These are phyloP conservation scores for Pristionchus maxplancki DNA, from an alignment of 2,888 invertebrate species.

Conservation along the genomic window DNA sequence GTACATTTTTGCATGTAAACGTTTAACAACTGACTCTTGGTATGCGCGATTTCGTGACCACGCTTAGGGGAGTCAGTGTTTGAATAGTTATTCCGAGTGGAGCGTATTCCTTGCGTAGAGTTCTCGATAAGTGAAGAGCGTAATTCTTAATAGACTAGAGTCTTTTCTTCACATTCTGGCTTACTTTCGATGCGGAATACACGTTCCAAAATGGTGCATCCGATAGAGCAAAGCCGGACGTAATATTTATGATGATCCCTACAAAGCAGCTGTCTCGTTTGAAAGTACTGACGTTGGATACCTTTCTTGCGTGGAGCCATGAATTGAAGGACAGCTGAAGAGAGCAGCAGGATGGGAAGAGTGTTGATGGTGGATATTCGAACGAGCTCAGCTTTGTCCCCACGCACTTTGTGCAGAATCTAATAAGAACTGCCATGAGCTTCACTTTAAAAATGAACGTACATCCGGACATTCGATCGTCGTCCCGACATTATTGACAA, in stretches of 20 bases:
- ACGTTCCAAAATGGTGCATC: conserved; percentile 3
- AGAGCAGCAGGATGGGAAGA: conserved; percentile 1
- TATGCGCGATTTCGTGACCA: neutral
- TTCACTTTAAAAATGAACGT: neutral
- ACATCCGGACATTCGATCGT: neutral
- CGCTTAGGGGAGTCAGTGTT: neutral
- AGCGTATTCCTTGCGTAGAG: neutral
- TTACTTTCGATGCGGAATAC: neutral
- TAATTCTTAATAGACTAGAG: neutral
- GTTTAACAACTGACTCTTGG: neutral
- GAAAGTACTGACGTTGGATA: neutral
- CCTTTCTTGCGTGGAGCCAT: neutral
- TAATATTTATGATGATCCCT: neutral
- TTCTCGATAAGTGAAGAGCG: neutral
- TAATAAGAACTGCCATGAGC: neutral
- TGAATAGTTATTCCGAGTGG: neutral
- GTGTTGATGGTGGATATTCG: neutral
- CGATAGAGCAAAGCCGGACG: neutral
- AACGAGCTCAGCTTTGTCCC: neutral
- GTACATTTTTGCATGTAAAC: neutral
- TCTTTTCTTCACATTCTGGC: neutral
- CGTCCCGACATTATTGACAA: neutral
- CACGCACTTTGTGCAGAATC: neutral
- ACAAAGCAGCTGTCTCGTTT: too few species aligned
- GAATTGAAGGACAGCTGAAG: neutral